A percentile compares a stretch with the other conserved stretches of the same genome.
Evolutionary conservation across 2,888 invertebrate species (phyloP).

Genomic region (Watsonalla cultraria): DNA sequence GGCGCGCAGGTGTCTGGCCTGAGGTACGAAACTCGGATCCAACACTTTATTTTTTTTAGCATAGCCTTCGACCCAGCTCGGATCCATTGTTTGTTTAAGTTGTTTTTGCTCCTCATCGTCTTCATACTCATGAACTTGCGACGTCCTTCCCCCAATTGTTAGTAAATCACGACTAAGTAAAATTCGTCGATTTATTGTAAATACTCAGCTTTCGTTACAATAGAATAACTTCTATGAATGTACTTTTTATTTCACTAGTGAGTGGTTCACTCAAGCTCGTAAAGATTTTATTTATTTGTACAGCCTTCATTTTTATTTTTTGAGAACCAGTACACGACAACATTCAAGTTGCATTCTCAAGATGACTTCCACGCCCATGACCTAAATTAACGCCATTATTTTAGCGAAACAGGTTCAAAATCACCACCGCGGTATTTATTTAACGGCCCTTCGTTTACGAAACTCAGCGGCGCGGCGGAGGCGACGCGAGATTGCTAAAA

Average conservation of each 20-base stretch:
- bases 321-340: too few species aligned
- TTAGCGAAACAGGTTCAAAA: conserved; percentile 36
- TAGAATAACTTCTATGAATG: not conserved
- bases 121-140: conserved; percentile 21
- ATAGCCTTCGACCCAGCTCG: conserved; percentile 46
- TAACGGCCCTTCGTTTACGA: conserved; percentile 40
- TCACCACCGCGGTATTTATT: conserved; percentile 34
- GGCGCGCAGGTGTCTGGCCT: conserved; percentile 61
- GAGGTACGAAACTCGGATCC: conserved; percentile 35
- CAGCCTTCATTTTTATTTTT: too few species aligned
- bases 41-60: conserved; percentile 45
- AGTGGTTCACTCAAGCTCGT: too few species aligned
- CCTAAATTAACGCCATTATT: conserved; percentile 37
- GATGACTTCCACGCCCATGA: conserved; percentile 21
- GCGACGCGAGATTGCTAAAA: conserved; percentile 35
- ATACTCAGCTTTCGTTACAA: not conserved
- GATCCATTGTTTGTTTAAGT: conserved; percentile 53
- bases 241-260: not conserved
- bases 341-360: not conserved
- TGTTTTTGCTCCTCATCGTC: conserved; percentile 43
- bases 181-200: not conserved
- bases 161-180: not conserved
- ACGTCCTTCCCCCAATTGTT: conserved; percentile 6
- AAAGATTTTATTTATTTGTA: too few species aligned
- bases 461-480: conserved; percentile 21